A percentile compares a stretch with the other conserved stretches of the same genome.
phyloP scores from a whole-genome alignment of 37 sponge, comb jelly and placozoan species.

The Aphrocallistes beatrix region DNA sequence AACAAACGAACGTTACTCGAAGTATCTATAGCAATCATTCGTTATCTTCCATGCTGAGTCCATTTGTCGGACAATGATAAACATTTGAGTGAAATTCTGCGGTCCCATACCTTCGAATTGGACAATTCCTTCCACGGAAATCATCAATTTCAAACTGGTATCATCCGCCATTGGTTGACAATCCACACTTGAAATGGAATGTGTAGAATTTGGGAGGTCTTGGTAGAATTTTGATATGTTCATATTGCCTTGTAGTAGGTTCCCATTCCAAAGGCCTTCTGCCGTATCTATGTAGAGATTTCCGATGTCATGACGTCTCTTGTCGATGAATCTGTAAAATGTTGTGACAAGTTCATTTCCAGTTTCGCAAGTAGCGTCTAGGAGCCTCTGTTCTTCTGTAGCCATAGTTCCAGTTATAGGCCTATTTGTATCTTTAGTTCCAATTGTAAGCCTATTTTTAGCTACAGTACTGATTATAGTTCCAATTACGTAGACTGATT shows the following conservation, averaged over 20 bases:
- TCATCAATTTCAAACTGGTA: not conserved
- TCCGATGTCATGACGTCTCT: not conserved
- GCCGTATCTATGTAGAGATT: conserved; percentile 16
- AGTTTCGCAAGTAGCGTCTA: conserved; percentile 16
- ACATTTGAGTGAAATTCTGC: conserved; percentile 3
- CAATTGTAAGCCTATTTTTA: too few relatives aligned
- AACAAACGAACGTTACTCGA: too few relatives aligned
- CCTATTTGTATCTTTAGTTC: too few relatives aligned
- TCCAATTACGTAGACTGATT: too few relatives aligned
- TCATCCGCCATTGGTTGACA: not conserved
- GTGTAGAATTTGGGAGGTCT: not conserved
- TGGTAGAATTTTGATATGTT: conserved; percentile 5
- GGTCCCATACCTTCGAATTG: conserved; percentile 16
- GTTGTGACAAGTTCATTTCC: not conserved
- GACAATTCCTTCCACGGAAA: not conserved
- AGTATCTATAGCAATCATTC: not conserved
- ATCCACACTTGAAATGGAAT: not conserved
- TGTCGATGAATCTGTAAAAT: not conserved
- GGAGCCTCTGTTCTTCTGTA: not conserved
- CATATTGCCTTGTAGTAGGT: conserved; percentile 7
- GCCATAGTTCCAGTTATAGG: too few relatives aligned
- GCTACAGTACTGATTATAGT: too few relatives aligned
- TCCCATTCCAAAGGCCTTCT: not conserved
- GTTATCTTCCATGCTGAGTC: conserved; percentile 16
- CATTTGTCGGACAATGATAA: not conserved